Percentiles rank a stretch among this genome's conserved stretches.
Conservation (phyloP, 2,113 vertebrate genomes). For the Athene cunicularia region DNA sequence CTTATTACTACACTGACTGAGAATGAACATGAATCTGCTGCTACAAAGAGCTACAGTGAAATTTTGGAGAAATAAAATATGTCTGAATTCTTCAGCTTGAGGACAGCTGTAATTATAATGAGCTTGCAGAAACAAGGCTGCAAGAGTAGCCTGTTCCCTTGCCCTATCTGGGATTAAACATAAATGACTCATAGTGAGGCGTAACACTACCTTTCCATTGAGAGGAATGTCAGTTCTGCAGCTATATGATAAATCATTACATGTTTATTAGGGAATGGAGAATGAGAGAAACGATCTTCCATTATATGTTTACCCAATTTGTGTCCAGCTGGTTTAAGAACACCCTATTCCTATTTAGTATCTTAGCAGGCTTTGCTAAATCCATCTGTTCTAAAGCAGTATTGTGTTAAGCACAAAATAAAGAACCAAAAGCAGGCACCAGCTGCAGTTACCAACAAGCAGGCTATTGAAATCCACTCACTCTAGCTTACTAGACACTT, state of each 20-base stretch:
- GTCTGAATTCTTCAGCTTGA: constrained; percentile 28
- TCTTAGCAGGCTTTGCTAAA: constrained; percentile 49
- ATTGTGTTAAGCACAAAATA: constrained; percentile 48
- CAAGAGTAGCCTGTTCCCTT: constrained; percentile 10
- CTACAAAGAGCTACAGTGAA: constrained; percentile 34
- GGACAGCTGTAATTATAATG: constrained; percentile 52
- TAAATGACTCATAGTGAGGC: neutral
- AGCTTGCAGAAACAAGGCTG: constrained; percentile 23
- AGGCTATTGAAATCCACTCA: constrained; percentile 46
- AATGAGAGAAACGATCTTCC: neutral
- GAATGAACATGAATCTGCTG: neutral
- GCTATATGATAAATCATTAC: constrained; percentile 24
- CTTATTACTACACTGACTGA: neutral
- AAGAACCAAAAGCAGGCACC: constrained; percentile 44
- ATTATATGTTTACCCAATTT: constrained; percentile 32
- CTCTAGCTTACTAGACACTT: constrained; percentile 26
- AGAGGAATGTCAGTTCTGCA: constrained; percentile 21
- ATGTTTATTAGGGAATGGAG: constrained; percentile 33
- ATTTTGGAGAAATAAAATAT: neutral
- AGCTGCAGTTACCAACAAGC: constrained; percentile 51
- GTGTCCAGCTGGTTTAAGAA: constrained; percentile 58
- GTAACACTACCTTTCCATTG: constrained; percentile 37
- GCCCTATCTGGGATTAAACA: neutral
- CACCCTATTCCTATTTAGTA: constrained; percentile 6
- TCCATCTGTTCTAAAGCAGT: constrained; percentile 61